Percentiles rank a stretch among this genome's conserved stretches.
phyloP scores from a whole-genome alignment of 2,888 invertebrate genomes.

The Furcula furcula region DNA sequence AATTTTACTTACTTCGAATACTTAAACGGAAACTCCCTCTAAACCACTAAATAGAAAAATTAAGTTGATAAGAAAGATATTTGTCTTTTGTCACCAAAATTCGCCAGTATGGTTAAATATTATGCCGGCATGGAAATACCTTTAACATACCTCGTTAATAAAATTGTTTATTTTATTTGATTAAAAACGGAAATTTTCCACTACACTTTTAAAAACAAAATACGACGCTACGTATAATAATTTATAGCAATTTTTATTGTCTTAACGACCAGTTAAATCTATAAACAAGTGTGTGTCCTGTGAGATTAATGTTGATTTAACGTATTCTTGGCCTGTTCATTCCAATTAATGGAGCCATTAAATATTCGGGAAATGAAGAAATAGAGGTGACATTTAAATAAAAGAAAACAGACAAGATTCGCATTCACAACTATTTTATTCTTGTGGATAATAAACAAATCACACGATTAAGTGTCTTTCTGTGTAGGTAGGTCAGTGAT shows the following conservation, averaged over 20 bases:
- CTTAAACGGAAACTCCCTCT: too few species aligned
- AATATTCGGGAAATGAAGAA: constrained; percentile 28
- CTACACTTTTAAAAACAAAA: constrained; percentile 14
- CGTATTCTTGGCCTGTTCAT: constrained; percentile 38
- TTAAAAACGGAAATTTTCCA: constrained; percentile 20
- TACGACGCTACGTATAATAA: constrained; percentile 7
- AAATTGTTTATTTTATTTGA: constrained; percentile 25
- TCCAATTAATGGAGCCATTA: constrained; percentile 35
- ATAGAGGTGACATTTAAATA: constrained; percentile 13
- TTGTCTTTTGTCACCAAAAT: too few species aligned
- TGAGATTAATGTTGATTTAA: constrained; percentile 34
- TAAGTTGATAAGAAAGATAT: too few species aligned
- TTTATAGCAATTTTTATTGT: neutral
- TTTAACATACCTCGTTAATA: too few species aligned
- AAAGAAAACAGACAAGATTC: too few species aligned
- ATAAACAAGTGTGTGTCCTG: constrained; percentile 20
- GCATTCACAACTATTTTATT: too few species aligned
- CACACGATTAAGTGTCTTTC: too few species aligned
- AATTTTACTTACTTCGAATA: too few species aligned
- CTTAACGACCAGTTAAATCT: constrained; percentile 22
- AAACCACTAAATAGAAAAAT: too few species aligned
- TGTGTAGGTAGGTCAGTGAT: constrained; percentile 1
- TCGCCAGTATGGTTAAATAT: too few species aligned
- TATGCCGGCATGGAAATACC: too few species aligned
- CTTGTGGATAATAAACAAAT: too few species aligned